Percentiles rank a stretch among this genome's conserved stretches.
Evolutionary conservation across 2,797 vertebrate genomes (phyloP).

Genomic region (Helarctos malayanus): DNA sequence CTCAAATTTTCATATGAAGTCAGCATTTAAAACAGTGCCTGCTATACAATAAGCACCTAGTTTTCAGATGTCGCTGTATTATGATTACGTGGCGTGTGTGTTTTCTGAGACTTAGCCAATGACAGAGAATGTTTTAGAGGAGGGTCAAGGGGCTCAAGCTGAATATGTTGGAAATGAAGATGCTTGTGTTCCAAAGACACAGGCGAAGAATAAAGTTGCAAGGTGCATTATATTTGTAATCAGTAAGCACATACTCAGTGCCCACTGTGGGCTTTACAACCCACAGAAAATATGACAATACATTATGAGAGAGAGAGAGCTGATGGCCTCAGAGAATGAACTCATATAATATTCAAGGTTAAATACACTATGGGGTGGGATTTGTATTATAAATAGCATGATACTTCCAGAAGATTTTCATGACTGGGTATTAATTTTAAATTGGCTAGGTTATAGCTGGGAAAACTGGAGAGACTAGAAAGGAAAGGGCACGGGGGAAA

Average conservation of each 20-base stretch:
- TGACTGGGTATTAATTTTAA: not conserved
- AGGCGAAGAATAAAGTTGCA: not conserved
- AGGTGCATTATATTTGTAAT: accelerated
- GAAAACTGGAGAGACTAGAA: too few species aligned
- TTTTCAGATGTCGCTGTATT: not conserved
- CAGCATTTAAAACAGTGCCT: not conserved
- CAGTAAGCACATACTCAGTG: not conserved
- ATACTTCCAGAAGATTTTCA: not conserved
- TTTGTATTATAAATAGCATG: not conserved
- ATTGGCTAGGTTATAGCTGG: not conserved
- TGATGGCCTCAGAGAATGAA: not conserved
- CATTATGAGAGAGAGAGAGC: accelerated
- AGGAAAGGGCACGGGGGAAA: not conserved
- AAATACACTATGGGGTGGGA: not conserved
- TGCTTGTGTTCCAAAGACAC: not conserved
- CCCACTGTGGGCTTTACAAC: not conserved
- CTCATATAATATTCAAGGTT: accelerated
- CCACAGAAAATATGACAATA: accelerated
- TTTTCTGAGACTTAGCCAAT: not conserved
- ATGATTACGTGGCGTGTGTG: too few species aligned
- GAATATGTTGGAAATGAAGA: not conserved
- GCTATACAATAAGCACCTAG: accelerated
- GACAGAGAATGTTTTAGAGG: not conserved
- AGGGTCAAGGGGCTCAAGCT: not conserved
- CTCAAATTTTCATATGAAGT: not conserved